Evolutionary conservation across 2,888 invertebrate genomes (phyloP).

Genomic region (Vannuccia rotundouncinata): DNA sequence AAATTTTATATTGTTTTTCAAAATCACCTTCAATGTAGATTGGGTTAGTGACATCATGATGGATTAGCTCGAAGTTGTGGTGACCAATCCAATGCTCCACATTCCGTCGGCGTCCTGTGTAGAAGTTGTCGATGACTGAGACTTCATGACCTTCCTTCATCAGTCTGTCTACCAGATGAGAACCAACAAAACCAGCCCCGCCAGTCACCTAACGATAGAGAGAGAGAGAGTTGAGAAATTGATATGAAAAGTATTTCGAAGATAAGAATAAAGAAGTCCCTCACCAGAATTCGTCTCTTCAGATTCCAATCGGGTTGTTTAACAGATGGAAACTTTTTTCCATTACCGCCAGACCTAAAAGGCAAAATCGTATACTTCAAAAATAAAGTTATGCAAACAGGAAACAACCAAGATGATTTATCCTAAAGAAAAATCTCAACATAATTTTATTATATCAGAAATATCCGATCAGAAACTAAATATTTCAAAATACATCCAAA

Average conservation of each 20-base stretch:
- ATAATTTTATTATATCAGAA: background rate
- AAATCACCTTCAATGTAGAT: constrained; percentile 80
- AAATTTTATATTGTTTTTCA: too few relatives aligned
- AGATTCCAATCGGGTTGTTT: constrained; percentile 11
- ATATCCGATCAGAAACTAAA: background rate
- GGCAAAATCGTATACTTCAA: too few relatives aligned
- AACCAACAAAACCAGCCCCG: constrained; percentile 97
- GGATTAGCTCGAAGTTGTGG: constrained; percentile 94
- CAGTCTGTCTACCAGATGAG: constrained; percentile 86
- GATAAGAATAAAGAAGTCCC: background rate
- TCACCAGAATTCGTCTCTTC: constrained; percentile 2
- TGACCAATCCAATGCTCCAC: constrained; percentile 98
- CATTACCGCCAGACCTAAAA: background rate
- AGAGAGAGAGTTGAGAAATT: background rate
- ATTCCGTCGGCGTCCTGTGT: constrained; percentile 90
- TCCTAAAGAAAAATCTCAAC: too few relatives aligned
- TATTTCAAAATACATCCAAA: too few relatives aligned
- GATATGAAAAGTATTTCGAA: background rate
- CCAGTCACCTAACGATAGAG: constrained; percentile 74
- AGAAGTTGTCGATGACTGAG: constrained; percentile 93
- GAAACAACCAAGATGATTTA: too few relatives aligned
- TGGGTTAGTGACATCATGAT: constrained; percentile 96
- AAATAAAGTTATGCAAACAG: too few relatives aligned
- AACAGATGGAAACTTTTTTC: background rate
- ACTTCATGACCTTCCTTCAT: constrained; percentile 93